Evolutionary conservation across 1,140 invertebrate species (phyloP).

Genomic region (Temnothorax curvispinosus): DNA sequence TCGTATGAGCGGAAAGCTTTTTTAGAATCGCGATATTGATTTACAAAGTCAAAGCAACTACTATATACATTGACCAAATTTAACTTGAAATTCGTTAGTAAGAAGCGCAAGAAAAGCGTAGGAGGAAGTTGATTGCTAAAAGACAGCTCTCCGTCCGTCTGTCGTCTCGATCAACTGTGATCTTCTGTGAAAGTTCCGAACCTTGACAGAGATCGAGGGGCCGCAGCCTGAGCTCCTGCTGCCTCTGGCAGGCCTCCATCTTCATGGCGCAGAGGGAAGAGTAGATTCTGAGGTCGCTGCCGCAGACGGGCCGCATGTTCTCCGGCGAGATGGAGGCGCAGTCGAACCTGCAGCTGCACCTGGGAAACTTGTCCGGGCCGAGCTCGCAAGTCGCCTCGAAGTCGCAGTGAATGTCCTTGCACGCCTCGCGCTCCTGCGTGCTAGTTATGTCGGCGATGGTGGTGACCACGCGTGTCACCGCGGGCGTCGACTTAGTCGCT

Average conservation of each 20-base stretch:
- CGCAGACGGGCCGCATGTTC: constrained; percentile 91
- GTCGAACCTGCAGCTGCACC: constrained; percentile 92
- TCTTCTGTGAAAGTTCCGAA: constrained; percentile 76
- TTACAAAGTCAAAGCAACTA: not conserved
- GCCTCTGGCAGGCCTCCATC: constrained; percentile 93
- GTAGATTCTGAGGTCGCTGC: constrained; percentile 93
- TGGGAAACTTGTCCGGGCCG: constrained; percentile 90
- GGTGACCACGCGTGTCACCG: constrained; percentile 78
- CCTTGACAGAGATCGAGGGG: constrained; percentile 94
- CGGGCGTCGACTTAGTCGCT: constrained; percentile 80
- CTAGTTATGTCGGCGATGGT: constrained; percentile 81
- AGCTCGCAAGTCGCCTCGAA: constrained; percentile 94
- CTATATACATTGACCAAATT: not conserved
- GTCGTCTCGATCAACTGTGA: not conserved
- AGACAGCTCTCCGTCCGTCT: not conserved
- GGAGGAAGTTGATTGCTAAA: not conserved
- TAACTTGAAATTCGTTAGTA: not conserved
- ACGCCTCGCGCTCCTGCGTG: constrained; percentile 88
- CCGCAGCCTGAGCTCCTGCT: constrained; percentile 92
- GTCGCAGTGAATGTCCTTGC: constrained; percentile 93
- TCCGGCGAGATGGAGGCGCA: constrained; percentile 87
- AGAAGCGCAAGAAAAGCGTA: constrained; percentile 13
- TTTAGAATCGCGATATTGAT: not conserved
- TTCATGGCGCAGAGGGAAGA: constrained; percentile 94
- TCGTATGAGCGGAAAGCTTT: not conserved